Conservation (phyloP, 1,140 invertebrate genomes). For the Drosophila littoralis region DNA sequence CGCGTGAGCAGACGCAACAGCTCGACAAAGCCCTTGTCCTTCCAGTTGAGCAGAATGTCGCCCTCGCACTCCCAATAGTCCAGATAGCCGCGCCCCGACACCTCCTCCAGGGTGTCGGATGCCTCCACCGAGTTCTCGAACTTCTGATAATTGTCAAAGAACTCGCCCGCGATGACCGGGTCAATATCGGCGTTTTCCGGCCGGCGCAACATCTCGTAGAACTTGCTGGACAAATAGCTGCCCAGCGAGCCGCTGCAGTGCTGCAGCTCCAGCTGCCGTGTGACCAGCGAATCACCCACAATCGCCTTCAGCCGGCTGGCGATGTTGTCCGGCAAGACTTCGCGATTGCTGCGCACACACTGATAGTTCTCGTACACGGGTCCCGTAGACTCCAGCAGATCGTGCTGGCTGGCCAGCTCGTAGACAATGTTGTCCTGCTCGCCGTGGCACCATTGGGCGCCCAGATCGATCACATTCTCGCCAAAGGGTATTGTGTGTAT, state of each 20-base stretch:
- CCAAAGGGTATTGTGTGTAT: constrained; percentile 87
- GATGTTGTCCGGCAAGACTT: constrained; percentile 75
- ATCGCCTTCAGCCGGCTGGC: constrained; percentile 73
- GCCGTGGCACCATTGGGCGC: constrained; percentile 93
- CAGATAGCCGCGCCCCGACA: constrained; percentile 86
- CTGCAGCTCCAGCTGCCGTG: constrained; percentile 68
- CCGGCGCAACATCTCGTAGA: constrained; percentile 69
- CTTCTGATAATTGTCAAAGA: constrained; percentile 86
- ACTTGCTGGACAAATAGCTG: constrained; percentile 84
- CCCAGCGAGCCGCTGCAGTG: constrained; percentile 84
- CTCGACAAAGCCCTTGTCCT: constrained; percentile 86
- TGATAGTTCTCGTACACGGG: constrained; percentile 75
- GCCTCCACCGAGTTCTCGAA: constrained; percentile 87
- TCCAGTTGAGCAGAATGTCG: constrained; percentile 88
- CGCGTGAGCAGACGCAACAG: constrained; percentile 87
- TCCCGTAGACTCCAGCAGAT: constrained; percentile 85
- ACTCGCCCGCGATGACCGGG: constrained; percentile 81
- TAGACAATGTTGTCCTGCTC: constrained; percentile 90
- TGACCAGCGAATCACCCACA: constrained; percentile 74
- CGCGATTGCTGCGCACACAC: constrained; percentile 83
- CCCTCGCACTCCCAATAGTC: constrained; percentile 88
- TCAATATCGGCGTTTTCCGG: constrained; percentile 77
- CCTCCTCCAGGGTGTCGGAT: constrained; percentile 87
- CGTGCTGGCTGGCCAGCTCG: constrained; percentile 87
- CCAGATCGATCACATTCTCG: constrained; percentile 89